These are phyloP conservation scores for Thyatira batis DNA, from an alignment of 2,888 invertebrate species.

Conservation along the genomic window DNA sequence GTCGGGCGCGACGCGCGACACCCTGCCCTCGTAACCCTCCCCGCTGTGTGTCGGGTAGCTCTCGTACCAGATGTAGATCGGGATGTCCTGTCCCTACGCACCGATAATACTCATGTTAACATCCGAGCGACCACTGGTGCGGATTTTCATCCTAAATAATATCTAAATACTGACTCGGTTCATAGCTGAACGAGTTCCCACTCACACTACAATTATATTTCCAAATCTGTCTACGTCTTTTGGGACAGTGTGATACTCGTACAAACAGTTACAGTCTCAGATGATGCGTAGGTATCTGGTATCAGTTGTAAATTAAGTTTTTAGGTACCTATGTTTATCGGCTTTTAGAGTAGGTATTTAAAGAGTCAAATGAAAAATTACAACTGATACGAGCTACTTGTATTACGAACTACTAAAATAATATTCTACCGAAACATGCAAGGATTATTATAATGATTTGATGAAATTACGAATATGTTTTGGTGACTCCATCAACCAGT, in stretches of 20 bases:
- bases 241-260: constrained; percentile 20
- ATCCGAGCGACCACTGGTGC: constrained; percentile 43
- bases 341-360: too few species aligned
- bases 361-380: constrained; percentile 9
- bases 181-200: constrained; percentile 29
- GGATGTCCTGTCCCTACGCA: constrained; percentile 95
- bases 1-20: constrained; percentile 93
- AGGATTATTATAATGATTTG: constrained; percentile 15
- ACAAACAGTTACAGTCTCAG: constrained; percentile 12
- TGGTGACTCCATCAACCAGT: constrained; percentile 12
- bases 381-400: constrained; percentile 36
- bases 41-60: constrained; percentile 98
- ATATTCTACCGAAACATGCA: constrained; percentile 42
- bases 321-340: too few species aligned
- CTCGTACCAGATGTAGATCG: constrained; percentile 99
- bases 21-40: constrained; percentile 95
- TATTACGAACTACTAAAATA: constrained; percentile 17
- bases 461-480: constrained; percentile 5
- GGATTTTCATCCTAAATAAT: constrained; percentile 22
- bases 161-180: constrained; percentile 35
- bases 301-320: constrained; percentile 11
- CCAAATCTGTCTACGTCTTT: constrained; percentile 52
- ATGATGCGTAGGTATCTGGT: constrained; percentile 19
- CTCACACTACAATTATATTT: constrained; percentile 39
- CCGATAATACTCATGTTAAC: constrained; percentile 40